These are phyloP conservation scores for Oreochromis tanganicae DNA, from an alignment of 2,113 vertebrate genomes.

Conservation along the genomic window DNA sequence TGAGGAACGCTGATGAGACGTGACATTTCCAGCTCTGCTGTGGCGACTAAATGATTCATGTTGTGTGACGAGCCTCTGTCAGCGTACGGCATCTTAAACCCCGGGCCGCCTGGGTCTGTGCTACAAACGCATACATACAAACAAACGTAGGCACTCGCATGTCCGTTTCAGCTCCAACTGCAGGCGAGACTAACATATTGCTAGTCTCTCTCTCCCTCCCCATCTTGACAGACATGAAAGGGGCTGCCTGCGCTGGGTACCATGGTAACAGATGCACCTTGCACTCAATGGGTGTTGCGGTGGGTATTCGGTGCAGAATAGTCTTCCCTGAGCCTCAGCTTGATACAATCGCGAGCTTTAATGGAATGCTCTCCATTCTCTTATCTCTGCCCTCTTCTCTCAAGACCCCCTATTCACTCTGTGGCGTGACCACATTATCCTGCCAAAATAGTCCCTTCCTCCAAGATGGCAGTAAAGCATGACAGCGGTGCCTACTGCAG, in stretches of 20 bases:
- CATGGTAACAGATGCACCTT: slow-evolving; percentile 78
- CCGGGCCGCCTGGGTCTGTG: not conserved
- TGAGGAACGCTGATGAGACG: slow-evolving; percentile 59
- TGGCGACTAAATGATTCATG: slow-evolving; percentile 77
- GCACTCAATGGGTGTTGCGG: slow-evolving; percentile 43
- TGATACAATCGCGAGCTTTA: slow-evolving; percentile 60
- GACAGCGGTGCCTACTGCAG: slow-evolving; percentile 31
- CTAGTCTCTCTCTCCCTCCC: slow-evolving; percentile 35
- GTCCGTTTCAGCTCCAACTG: slow-evolving; percentile 38
- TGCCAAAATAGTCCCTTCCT: slow-evolving; percentile 51
- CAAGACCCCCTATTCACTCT: slow-evolving; percentile 45
- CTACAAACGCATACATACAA: slow-evolving; percentile 11
- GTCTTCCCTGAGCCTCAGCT: slow-evolving; percentile 34
- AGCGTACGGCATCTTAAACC: slow-evolving; percentile 43
- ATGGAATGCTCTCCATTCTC: slow-evolving; percentile 60
- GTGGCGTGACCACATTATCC: slow-evolving; percentile 51
- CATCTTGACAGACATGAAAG: slow-evolving; percentile 69
- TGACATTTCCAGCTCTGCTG: slow-evolving; percentile 72
- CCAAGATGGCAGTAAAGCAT: slow-evolving; percentile 48
- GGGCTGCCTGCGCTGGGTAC: slow-evolving; percentile 64
- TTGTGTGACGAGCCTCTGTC: slow-evolving; percentile 65
- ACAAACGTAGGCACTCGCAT: not conserved
- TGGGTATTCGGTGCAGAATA: slow-evolving; percentile 46
- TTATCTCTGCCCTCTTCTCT: slow-evolving; percentile 55
- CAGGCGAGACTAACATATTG: slow-evolving; percentile 44